These are phyloP conservation scores for Zygaena filipendulae DNA, from an alignment of 2,888 invertebrate genomes.

Conservation along the genomic window DNA sequence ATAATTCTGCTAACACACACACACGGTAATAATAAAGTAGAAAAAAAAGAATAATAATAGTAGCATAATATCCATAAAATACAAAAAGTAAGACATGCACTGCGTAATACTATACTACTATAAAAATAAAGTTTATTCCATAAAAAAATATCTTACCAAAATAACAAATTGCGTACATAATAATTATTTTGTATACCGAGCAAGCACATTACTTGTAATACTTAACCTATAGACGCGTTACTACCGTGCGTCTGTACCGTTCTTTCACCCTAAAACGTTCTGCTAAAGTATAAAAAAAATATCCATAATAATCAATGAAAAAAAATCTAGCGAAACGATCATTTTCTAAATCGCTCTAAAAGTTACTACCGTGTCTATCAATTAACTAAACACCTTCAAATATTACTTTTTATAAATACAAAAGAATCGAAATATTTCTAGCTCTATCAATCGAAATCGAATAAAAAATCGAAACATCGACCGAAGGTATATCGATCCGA, in stretches of 20 bases:
- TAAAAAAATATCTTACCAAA: slow-evolving; percentile 65
- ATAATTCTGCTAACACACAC: slow-evolving; percentile 67
- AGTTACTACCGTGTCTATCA: slow-evolving; percentile 64
- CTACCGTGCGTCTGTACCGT: too few species aligned
- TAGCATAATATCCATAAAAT: slow-evolving; percentile 60
- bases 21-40: slow-evolving; percentile 59
- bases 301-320: slow-evolving; percentile 35
- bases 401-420: slow-evolving; percentile 52
- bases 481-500: slow-evolving; percentile 46
- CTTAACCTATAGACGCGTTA: too few species aligned
- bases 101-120: slow-evolving; percentile 60
- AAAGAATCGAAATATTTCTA: too few species aligned
- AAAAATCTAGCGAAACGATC: slow-evolving; percentile 61
- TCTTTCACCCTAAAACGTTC: too few species aligned
- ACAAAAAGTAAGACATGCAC: slow-evolving; percentile 62
- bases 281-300: slow-evolving; percentile 51
- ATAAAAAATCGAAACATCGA: slow-evolving; percentile 38
- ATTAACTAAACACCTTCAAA: slow-evolving; percentile 40
- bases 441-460: slow-evolving; percentile 60
- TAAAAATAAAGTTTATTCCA: slow-evolving; percentile 59
- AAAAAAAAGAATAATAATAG: slow-evolving; percentile 36
- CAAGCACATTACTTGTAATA: slow-evolving; percentile 54
- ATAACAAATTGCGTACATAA: slow-evolving; percentile 66
- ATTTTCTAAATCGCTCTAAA: slow-evolving; percentile 56
- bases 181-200: slow-evolving; percentile 57